Evolutionary conservation across 1,140 invertebrate genomes (phyloP), one percentile per base, ranked within the genome.

Genomic region (Euwallacea fornicatus): DNA sequence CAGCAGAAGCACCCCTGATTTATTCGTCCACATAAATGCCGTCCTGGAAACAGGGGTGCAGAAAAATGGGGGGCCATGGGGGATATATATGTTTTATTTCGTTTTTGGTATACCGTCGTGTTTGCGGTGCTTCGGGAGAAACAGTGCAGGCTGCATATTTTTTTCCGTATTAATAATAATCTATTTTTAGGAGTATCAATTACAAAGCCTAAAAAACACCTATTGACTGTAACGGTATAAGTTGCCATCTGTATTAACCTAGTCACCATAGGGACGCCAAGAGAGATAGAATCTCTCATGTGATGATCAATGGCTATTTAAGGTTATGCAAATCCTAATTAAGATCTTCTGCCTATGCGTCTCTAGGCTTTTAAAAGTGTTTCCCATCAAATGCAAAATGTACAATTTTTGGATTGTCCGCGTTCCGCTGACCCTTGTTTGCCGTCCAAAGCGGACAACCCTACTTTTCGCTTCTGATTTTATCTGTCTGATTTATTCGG

Each of bases 1-100:
- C 79, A 80, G 77, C 80, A 81, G 80, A 81, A 81, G 80, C 80
- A 76, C 78, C 76, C 74, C 80, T 81, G 80, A 81, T 81, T 81
- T 81, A 81, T 81, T 78, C 75, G 79, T 80, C 76, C 79, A 78
- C 79, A 80, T 81, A 81, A 81, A 81, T 79, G 80, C 69, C 61
- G 69, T 72, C 58, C 59, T 66, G 54, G 62, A 67, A 67, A 50
- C 67, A 62, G 58, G 67, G 67, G 59, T 62, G 67, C 58, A 62
- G 67, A 69, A 69, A 69, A 69, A 69, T 69, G 67, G 67, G 65
- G 59, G 59, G 58, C n/a, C 56, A 42, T 8, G 67, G 67, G 13
- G 21, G 21, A 33, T 33, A 33, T 33, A 33, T 7, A 13, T 11
- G 7, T 33, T 50, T 69, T 53, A 62, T 61, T 69, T 62, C 47